Conservation (phyloP, 2,797 vertebrate species). For the Tangara arthus region DNA sequence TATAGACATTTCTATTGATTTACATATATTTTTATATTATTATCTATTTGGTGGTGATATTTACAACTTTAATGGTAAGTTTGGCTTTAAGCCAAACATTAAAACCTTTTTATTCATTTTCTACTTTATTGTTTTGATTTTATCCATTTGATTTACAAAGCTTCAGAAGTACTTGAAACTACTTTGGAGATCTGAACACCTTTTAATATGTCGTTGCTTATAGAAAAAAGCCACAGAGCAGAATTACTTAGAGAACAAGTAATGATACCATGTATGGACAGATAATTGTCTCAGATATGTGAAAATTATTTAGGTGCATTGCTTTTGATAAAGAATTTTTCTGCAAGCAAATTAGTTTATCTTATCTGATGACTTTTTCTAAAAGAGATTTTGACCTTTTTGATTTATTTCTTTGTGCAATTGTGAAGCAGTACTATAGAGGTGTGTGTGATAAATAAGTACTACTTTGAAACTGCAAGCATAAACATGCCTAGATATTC, state of each 20-base stretch:
- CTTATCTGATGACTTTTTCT: background rate
- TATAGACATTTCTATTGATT: conserved; percentile 38
- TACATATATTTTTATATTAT: conserved; percentile 30
- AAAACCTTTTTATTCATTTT: conserved; percentile 25
- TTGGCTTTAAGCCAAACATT: conserved; percentile 58
- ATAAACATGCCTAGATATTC: background rate
- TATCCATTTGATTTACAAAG: conserved; percentile 31
- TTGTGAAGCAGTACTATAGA: background rate
- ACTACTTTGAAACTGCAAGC: background rate
- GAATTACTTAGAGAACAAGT: background rate
- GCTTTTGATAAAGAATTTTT: background rate
- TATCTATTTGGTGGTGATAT: conserved; percentile 59
- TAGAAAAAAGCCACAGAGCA: background rate
- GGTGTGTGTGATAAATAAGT: background rate
- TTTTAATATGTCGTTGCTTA: background rate
- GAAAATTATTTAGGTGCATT: background rate
- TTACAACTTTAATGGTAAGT: conserved; percentile 71
- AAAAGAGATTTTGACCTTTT: background rate
- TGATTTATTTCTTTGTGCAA: background rate
- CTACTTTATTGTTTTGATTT: conserved; percentile 32
- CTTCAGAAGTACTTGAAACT: conserved; percentile 11
- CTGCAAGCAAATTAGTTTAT: background rate
- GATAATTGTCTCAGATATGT: background rate
- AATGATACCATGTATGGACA: background rate
- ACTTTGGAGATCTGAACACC: background rate